A percentile compares a stretch with the other conserved stretches of the same genome.
Conservation (phyloP, 2,888 invertebrate species). For the Psylliodes chrysocephalus region DNA sequence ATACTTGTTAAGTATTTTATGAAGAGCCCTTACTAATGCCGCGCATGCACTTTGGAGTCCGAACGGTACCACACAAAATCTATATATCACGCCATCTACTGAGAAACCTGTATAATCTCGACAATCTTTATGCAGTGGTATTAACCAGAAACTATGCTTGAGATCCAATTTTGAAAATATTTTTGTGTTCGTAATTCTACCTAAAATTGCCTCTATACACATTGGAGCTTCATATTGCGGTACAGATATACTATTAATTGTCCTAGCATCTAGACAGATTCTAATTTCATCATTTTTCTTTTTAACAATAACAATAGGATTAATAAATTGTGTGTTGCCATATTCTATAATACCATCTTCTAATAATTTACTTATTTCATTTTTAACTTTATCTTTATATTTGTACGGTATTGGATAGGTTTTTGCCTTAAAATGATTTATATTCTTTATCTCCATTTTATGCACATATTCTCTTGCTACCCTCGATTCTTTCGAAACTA, state of each 20-base stretch:
- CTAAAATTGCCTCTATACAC: not conserved
- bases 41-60: too few species aligned
- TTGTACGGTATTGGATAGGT: not conserved
- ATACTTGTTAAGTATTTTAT: too few species aligned
- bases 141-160: conserved; percentile 33
- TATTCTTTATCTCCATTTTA: not conserved
- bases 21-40: too few species aligned
- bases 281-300: not conserved
- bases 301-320: not conserved
- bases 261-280: not conserved
- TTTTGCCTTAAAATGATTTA: too few species aligned
- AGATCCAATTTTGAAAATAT: too few species aligned
- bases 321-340: not conserved
- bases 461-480: too few species aligned
- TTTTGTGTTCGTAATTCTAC: conserved; percentile 12
- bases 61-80: too few species aligned
- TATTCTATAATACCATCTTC: too few species aligned
- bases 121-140: too few species aligned
- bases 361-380: too few species aligned
- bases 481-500: too few species aligned
- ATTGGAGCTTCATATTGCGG: conserved; percentile 10
- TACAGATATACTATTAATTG: not conserved
- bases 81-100: conserved; percentile 34
- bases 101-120: conserved; percentile 52
- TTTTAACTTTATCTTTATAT: not conserved